These are phyloP conservation scores for Philereme transversata DNA, from an alignment of 2,888 invertebrate species.

Conservation along the genomic window DNA sequence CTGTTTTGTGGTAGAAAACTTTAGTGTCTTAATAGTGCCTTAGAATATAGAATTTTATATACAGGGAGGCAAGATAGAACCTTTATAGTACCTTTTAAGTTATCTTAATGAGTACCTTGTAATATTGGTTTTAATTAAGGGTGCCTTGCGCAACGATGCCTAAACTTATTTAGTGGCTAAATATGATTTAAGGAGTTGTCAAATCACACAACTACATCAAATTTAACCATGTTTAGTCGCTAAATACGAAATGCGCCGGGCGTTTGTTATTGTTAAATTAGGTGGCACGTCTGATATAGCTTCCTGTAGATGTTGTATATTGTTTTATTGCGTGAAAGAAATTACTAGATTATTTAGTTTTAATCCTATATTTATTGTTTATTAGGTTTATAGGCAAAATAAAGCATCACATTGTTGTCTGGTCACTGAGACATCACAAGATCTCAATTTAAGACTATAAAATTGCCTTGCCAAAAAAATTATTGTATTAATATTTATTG, in stretches of 20 bases:
- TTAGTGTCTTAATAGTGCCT: constrained; percentile 24
- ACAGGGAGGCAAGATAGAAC: neutral
- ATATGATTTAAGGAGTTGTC: too few relatives aligned
- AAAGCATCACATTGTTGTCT: constrained; percentile 43
- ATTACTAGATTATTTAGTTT: constrained; percentile 27
- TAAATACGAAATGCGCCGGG: too few relatives aligned
- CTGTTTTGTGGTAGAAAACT: neutral
- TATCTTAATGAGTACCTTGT: too few relatives aligned
- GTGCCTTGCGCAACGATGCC: too few relatives aligned
- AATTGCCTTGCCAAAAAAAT: constrained; percentile 77
- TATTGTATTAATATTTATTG: constrained; percentile 44
- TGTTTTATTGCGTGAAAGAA: constrained; percentile 18
- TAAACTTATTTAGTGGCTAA: too few relatives aligned
- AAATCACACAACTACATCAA: too few relatives aligned
- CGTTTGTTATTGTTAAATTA: neutral
- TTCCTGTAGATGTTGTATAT: constrained; percentile 12
- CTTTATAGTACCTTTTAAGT: too few relatives aligned
- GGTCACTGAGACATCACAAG: constrained; percentile 71
- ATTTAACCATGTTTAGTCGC: too few relatives aligned
- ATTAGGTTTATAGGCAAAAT: constrained; percentile 43
- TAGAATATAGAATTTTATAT: constrained; percentile 10
- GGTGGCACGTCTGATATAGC: neutral
- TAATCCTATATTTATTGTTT: constrained; percentile 52
- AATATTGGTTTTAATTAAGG: too few relatives aligned
- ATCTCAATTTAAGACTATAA: constrained; percentile 75